Evolutionary conservation across 2,888 invertebrate species (phyloP).

Genomic region (Pseudanteris insignis): DNA sequence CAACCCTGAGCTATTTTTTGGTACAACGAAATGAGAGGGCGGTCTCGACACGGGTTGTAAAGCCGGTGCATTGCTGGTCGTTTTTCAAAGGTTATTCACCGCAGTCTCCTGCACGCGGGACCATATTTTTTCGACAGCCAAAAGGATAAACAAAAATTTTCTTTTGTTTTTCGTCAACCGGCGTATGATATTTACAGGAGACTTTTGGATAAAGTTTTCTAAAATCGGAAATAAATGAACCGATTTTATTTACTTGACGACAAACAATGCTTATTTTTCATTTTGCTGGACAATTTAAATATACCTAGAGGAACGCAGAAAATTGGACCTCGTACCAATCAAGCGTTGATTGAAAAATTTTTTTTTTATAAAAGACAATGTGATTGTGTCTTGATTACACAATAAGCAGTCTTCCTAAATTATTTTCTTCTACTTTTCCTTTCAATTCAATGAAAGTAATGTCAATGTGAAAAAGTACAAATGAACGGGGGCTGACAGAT

Average conservation of each 20-base stretch:
- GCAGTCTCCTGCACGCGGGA: conserved; percentile 51
- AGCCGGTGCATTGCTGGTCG: conserved; percentile 47
- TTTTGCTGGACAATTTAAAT: too few species aligned
- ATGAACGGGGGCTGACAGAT: conserved; percentile 5
- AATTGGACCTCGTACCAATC: too few species aligned
- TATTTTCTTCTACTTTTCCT: conserved; percentile 23
- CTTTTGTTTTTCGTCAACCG: neutral
- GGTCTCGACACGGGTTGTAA: conserved; percentile 10
- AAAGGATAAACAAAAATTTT: neutral
- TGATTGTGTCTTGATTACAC: conserved; percentile 5
- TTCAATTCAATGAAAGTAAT: conserved; percentile 22
- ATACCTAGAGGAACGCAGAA: too few species aligned
- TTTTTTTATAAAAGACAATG: too few species aligned
- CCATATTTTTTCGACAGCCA: neutral
- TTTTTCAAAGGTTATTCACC: conserved; percentile 52
- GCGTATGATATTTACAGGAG: too few species aligned
- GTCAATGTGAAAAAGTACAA: conserved; percentile 13
- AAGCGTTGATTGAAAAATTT: too few species aligned
- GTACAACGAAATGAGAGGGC: conserved; percentile 19
- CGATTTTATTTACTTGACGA: neutral
- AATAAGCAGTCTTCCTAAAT: conserved; percentile 1
- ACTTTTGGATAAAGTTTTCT: too few species aligned
- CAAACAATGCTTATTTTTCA: neutral
- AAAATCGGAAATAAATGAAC: too few species aligned
- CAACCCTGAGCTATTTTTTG: conserved; percentile 9